Evolutionary conservation across 2,888 invertebrate species (phyloP), one percentile per base, ranked within the genome.

Genomic region (Cordilura impudica): DNA sequence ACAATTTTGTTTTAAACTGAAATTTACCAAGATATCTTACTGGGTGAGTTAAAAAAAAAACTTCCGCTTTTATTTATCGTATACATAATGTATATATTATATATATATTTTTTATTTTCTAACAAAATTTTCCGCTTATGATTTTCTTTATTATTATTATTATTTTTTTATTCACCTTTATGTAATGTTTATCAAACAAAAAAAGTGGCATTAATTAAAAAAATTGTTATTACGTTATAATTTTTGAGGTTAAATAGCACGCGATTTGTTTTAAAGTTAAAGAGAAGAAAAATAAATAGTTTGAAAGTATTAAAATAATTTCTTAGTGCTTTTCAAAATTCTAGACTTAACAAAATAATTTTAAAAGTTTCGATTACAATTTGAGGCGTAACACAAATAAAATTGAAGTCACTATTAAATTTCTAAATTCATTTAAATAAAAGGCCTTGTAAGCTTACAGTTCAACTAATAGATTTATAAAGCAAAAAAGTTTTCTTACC

Each of bases 11-110:
- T 23, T 16, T 23, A 23, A 39, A 14, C 18, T 51, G 12, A 56
- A 54, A 54, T 49, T 53, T 53, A 14, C 14, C n/a, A 12, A 51
- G 18, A 49, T 14, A 39, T 6, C 4, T 35, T 35, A 54, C 21
- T 74, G 63, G 79, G 79, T 75, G 72, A 79, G 75, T 61, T 19
- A 45, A 26, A 51, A 53, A 51, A 12, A 63, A 49, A 61, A 72
- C 71, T 79, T 75, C 79, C 74, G 75, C 71, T 70, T 78, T 77
- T 49, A 2, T 56, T 16, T 45, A 14, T 12, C 14, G 49, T 43
- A 31, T 19, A 45, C 45, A 26, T 39, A 21, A 16, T 21, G 19
- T n/a, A 47, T 69, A 18, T 58, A 45, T n/a, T n/a, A n/a, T n/a
- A n/a, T 31, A 35, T 35, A 61, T 63, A 49, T 63, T 63, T 47